Evolutionary conservation across 1,140 invertebrate genomes (phyloP).

Genomic region (Penaeus japonicus): DNA sequence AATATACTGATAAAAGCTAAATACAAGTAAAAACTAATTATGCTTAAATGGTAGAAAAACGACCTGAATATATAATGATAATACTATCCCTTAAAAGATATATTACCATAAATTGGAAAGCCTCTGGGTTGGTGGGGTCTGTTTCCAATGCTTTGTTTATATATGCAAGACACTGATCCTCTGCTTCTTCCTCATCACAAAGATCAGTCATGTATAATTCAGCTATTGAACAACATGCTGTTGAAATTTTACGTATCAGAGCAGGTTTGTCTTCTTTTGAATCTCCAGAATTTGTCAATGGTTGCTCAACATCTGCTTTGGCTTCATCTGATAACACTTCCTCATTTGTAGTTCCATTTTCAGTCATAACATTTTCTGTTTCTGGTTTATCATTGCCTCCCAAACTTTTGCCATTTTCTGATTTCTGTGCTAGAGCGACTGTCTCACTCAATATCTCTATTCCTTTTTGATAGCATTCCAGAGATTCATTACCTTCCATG

Average conservation of each 20-base stretch:
- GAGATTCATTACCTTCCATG: conserved; percentile 62
- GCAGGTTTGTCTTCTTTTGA: conserved; percentile 34
- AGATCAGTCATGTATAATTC: conserved; percentile 67
- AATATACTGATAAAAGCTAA: no score
- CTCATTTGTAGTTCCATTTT: neutral
- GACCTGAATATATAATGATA: no score
- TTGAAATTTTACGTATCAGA: conserved; percentile 62
- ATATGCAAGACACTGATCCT: conserved; percentile 30
- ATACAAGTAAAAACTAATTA: no score
- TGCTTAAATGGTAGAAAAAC: no score
- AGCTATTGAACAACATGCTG: conserved; percentile 65
- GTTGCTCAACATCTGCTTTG: neutral
- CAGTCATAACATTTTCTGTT: neutral
- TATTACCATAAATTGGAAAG: conserved; percentile 46
- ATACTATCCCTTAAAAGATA: no score
- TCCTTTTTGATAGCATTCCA: conserved; percentile 65
- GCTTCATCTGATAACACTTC: neutral
- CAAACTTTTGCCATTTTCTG: neutral
- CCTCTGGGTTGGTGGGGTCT: conserved; percentile 56
- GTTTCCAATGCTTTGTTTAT: conserved; percentile 36
- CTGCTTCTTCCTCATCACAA: conserved; percentile 60
- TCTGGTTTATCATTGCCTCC: no score
- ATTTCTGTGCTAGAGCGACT: neutral
- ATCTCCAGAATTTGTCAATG: conserved; percentile 18
- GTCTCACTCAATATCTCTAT: conserved; percentile 61